These are phyloP conservation scores for Coptodon rendalli DNA, from an alignment of 2,113 vertebrate genomes.

Conservation along the genomic window DNA sequence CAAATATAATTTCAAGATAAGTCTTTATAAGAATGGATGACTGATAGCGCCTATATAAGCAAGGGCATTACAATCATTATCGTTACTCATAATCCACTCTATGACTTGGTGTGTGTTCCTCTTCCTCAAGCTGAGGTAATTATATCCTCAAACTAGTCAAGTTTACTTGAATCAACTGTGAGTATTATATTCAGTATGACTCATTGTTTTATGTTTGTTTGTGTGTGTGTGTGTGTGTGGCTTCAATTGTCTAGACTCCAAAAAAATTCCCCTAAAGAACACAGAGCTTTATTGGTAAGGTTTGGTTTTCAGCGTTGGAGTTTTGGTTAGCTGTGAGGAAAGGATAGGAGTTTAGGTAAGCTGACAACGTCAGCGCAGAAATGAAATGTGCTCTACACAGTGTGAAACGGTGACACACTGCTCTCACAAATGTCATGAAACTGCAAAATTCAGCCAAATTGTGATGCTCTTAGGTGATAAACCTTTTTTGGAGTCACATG, in stretches of 20 bases:
- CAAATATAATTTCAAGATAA: background rate
- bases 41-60: background rate
- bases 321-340: constrained; percentile 8
- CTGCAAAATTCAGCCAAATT: background rate
- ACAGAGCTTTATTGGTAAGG: background rate
- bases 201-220: constrained; percentile 15
- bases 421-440: background rate
- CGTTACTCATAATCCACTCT: background rate
- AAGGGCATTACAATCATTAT: background rate
- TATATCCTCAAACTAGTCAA: background rate
- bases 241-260: background rate
- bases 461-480: background rate
- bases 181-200: constrained; percentile 24
- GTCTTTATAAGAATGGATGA: background rate
- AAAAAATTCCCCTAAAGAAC: constrained; percentile 24
- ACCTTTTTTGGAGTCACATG: background rate
- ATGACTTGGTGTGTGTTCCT: background rate
- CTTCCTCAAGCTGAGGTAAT: constrained; percentile 1
- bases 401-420: background rate
- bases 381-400: background rate
- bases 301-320: constrained; percentile 27
- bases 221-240: constrained; percentile 65
- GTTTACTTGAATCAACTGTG: constrained; percentile 15
- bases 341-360: background rate
- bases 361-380: background rate